These are phyloP conservation scores for Eilema caniola DNA, from an alignment of 2,888 invertebrate genomes.

Conservation along the genomic window DNA sequence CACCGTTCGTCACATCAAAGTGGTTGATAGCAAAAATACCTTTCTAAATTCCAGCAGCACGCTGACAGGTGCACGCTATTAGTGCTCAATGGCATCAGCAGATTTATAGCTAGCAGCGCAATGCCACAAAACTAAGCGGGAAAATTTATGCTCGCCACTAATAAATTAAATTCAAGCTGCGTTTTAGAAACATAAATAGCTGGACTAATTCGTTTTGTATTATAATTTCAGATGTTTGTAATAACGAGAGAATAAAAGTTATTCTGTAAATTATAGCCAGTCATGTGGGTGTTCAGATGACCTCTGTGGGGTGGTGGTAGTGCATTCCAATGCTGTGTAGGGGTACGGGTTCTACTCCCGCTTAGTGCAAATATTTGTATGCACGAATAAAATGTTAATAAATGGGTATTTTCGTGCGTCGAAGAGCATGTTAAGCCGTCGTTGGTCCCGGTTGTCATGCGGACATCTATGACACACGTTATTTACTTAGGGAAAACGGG, in stretches of 20 bases:
- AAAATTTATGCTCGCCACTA: constrained; percentile 54
- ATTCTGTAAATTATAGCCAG: too few species aligned
- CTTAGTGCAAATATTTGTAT: too few species aligned
- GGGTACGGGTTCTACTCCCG: too few species aligned
- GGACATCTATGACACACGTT: too few species aligned
- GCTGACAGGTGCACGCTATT: constrained; percentile 62
- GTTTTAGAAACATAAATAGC: constrained; percentile 33
- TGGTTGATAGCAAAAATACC: constrained; percentile 49
- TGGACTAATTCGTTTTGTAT: constrained; percentile 3
- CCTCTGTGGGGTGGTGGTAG: too few species aligned
- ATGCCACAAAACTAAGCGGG: constrained; percentile 62
- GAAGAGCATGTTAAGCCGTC: too few species aligned
- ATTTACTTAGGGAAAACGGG: too few species aligned
- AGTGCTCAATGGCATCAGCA: constrained; percentile 54
- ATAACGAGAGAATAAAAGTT: background rate
- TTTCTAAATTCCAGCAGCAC: constrained; percentile 45
- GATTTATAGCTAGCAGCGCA: constrained; percentile 59
- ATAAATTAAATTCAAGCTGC: constrained; percentile 49
- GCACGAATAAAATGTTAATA: too few species aligned
- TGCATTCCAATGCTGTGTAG: too few species aligned
- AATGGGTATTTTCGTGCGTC: too few species aligned
- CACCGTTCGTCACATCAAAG: constrained; percentile 35
- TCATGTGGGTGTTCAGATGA: too few species aligned
- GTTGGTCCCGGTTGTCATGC: too few species aligned
- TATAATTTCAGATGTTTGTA: constrained; percentile 4